Conservation (phyloP, 1,140 invertebrate species). For the Solenopsis invicta region DNA sequence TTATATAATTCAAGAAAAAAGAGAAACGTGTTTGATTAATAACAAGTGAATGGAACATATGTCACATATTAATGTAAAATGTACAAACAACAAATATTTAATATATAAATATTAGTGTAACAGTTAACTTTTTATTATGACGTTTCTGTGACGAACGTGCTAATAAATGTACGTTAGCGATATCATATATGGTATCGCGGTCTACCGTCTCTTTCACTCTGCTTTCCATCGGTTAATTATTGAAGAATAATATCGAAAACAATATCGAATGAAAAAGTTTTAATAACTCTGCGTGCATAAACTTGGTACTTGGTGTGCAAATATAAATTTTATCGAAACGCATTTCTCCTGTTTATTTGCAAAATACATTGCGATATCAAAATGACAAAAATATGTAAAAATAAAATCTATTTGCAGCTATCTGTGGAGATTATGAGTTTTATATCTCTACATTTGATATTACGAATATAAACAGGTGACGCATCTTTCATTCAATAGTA, state of each 20-base stretch:
- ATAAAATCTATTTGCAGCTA: neutral
- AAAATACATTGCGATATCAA: constrained; percentile 2
- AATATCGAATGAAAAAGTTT: neutral
- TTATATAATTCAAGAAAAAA: neutral
- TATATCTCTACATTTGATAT: constrained; percentile 1
- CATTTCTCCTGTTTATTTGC: neutral
- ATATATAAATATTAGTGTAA: constrained; percentile 19
- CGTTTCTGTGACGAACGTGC: neutral
- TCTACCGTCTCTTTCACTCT: neutral
- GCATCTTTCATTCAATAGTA: constrained; percentile 39
- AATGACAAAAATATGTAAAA: neutral
- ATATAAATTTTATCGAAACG: neutral
- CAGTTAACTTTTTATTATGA: neutral
- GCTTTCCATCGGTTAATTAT: neutral
- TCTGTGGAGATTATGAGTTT: neutral
- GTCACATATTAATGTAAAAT: neutral
- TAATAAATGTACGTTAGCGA: neutral
- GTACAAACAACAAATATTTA: neutral
- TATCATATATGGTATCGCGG: neutral
- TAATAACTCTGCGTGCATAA: neutral
- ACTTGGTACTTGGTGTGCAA: neutral
- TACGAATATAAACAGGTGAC: neutral
- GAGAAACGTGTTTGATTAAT: neutral
- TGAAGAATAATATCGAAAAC: constrained; percentile 6
- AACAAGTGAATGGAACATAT: neutral